Evolutionary conservation across 2,113 vertebrate species (phyloP).

Genomic region (Mustelus asterias): DNA sequence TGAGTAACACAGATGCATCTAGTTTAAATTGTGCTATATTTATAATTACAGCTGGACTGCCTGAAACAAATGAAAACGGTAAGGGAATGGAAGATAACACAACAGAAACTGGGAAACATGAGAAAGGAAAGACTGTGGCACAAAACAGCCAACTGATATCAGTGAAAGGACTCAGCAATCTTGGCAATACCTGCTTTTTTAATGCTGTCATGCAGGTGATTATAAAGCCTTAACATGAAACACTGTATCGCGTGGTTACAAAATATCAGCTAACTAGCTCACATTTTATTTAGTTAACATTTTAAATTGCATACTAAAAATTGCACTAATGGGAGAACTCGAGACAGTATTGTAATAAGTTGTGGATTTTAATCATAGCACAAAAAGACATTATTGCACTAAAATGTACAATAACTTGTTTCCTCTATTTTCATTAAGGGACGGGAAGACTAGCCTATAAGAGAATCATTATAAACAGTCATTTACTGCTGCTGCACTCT

Average conservation of each 20-base stretch:
- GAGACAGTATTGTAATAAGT: neutral
- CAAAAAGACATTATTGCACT: neutral
- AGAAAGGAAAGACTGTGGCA: constrained; percentile 47
- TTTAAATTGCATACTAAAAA: neutral
- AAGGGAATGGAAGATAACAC: constrained; percentile 49
- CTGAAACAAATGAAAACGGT: constrained; percentile 41
- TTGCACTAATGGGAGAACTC: neutral
- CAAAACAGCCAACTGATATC: constrained; percentile 48
- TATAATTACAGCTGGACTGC: neutral
- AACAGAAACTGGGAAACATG: constrained; percentile 42
- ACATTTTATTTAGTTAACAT: neutral
- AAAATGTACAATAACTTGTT: neutral
- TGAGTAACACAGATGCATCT: neutral
- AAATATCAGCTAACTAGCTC: neutral
- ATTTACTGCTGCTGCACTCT: neutral
- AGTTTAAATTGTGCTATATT: neutral
- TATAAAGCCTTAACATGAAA: neutral
- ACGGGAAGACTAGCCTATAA: neutral
- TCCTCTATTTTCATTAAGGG: neutral
- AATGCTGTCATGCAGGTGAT: constrained; percentile 92
- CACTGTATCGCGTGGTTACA: neutral
- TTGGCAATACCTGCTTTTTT: constrained; percentile 97
- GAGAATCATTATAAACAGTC: neutral
- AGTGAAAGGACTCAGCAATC: constrained; percentile 87
- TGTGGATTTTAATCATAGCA: neutral